phyloP scores from a whole-genome alignment of 2,797 vertebrate genomes.

The Semaprochilodus insignis region DNA sequence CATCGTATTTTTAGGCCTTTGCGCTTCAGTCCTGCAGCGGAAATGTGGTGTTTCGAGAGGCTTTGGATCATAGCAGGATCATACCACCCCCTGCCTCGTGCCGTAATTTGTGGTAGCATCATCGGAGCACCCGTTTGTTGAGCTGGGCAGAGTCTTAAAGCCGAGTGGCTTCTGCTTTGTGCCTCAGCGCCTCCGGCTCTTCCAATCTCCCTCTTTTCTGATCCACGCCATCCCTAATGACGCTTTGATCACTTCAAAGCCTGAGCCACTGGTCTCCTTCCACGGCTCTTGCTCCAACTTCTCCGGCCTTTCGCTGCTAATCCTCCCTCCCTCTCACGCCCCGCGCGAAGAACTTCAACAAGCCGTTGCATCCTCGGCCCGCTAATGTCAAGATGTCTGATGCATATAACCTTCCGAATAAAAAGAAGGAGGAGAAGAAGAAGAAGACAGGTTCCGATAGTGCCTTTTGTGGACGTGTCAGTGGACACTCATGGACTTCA shows the following conservation, averaged over 20 bases:
- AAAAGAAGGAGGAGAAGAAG: constrained; percentile 5
- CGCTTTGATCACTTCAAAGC: constrained; percentile 57
- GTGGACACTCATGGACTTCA: constrained; percentile 55
- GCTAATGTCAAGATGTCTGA: constrained; percentile 47
- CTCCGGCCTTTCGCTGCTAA: background rate
- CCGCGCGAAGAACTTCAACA: background rate
- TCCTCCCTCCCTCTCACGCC: constrained; percentile 4
- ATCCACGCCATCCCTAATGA: constrained; percentile 48
- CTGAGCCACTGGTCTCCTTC: constrained; percentile 32
- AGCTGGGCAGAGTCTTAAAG: constrained; percentile 29
- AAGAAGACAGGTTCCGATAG: constrained; percentile 47
- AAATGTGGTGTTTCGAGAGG: constrained; percentile 61
- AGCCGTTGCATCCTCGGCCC: constrained; percentile 32
- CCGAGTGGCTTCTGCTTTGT: constrained; percentile 45
- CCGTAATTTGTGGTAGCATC: constrained; percentile 48
- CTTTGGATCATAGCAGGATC: constrained; percentile 49
- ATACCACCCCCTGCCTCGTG: constrained; percentile 17
- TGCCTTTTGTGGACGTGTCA: constrained; percentile 41
- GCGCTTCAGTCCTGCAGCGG: constrained; percentile 56
- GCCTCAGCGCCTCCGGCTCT: constrained; percentile 26
- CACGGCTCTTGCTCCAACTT: constrained; percentile 9
- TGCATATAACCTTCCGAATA: constrained; percentile 35
- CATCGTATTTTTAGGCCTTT: constrained; percentile 63
- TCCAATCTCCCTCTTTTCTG: constrained; percentile 42
- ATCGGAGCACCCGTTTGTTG: constrained; percentile 20